These are phyloP conservation scores for Sandelia bainsii DNA, from an alignment of 2,797 vertebrate genomes.

Conservation along the genomic window DNA sequence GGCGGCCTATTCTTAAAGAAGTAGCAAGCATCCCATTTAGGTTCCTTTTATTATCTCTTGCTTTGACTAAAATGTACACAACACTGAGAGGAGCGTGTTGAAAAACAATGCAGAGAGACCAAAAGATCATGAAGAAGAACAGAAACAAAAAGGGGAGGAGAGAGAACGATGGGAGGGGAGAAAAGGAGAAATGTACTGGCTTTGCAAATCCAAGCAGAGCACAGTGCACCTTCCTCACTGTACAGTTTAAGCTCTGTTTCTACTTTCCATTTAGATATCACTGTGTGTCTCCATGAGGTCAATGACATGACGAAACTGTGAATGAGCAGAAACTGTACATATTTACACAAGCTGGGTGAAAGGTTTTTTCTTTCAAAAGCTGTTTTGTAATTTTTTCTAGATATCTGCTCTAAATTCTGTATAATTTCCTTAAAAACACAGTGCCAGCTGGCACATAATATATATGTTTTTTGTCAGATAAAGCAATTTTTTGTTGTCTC, in stretches of 20 bases:
- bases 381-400: no score
- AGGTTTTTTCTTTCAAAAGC: no score
- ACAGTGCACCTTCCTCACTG: constrained; percentile 5
- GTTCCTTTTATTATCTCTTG: neutral
- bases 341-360: constrained; percentile 5
- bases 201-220: constrained; percentile 48
- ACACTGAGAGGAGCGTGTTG: constrained; percentile 20
- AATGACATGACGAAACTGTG: neutral
- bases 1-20: neutral
- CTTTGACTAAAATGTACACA: constrained; percentile 15
- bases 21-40: neutral
- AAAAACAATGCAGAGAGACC: constrained; percentile 29
- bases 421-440: no score
- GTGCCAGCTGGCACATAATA: no score
- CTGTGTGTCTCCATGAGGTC: constrained; percentile 2
- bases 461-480: no score
- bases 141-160: constrained; percentile 47
- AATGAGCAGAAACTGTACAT: neutral
- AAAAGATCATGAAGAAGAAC: constrained; percentile 32
- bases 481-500: no score
- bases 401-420: no score
- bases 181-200: constrained; percentile 32
- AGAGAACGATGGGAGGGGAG: constrained; percentile 23
- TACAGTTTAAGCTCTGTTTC: constrained; percentile 12
- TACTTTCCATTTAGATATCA: constrained; percentile 2